phyloP scores from a whole-genome alignment of 2,888 invertebrate species.

The Cyaniris semiargus region DNA sequence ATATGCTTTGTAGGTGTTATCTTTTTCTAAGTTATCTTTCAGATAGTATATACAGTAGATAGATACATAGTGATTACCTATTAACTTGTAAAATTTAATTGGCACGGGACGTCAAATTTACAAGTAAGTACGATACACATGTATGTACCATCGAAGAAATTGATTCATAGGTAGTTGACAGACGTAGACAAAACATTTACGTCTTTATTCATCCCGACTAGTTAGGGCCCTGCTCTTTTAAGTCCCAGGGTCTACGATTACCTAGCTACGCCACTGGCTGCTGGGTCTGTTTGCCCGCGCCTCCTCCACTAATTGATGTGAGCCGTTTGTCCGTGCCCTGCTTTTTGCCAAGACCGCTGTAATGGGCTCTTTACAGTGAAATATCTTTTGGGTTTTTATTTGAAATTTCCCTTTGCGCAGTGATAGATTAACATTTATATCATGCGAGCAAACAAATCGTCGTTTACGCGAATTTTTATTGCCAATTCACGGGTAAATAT shows the following conservation, averaged over 20 bases:
- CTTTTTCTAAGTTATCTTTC: too few relatives aligned
- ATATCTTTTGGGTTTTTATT: constrained; percentile 56
- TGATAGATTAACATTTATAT: constrained; percentile 33
- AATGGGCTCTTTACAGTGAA: constrained; percentile 67
- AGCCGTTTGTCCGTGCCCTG: constrained; percentile 50
- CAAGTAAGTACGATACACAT: too few relatives aligned
- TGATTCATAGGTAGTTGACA: too few relatives aligned
- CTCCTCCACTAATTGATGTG: constrained; percentile 71
- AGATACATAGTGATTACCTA: too few relatives aligned
- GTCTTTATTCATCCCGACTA: neutral
- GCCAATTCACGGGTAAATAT: neutral
- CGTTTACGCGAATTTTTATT: constrained; percentile 4
- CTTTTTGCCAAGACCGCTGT: constrained; percentile 63
- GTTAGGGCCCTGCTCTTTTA: neutral
- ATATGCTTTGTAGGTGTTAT: too few relatives aligned
- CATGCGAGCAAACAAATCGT: constrained; percentile 25
- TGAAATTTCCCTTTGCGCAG: constrained; percentile 26
- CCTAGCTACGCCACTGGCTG: constrained; percentile 34
- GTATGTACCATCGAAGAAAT: too few relatives aligned
- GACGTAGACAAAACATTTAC: neutral
- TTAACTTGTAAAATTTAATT: too few relatives aligned
- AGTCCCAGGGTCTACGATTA: neutral
- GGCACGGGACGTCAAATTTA: too few relatives aligned
- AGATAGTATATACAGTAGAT: too few relatives aligned
- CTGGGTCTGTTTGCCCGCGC: constrained; percentile 55